Base-by-base conservation (phyloP, 1,140 invertebrate genomes). In the Saccostrea cuccullata region DNA sequence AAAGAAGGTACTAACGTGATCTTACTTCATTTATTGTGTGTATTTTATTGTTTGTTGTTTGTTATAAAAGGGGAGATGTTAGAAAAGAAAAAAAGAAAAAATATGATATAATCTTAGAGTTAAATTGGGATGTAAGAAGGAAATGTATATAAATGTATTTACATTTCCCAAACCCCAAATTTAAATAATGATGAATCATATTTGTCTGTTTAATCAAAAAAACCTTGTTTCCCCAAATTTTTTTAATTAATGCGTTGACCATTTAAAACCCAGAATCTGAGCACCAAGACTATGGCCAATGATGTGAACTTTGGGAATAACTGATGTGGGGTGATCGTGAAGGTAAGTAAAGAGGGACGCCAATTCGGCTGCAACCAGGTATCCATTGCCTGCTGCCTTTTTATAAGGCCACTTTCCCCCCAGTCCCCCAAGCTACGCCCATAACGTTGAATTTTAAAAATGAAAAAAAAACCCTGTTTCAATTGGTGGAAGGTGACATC, bases 251-350 rank as follows among this genome's bases (percentile, higher is more conserved):
- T 94, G 92, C 98, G 97, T 1, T 97, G 96, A 0, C 98, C 98
- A 0, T 98, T 97, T 93, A 98, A 99, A 0, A n/a, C n/a, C 98
- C 98, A 83, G 96, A 5, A 98, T 95, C 95, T 99, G 98, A 0
- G 98, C 98, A 0, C 98, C 98, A 9, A 99, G 95, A 77, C 98
- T 98, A 95, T 99, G 98, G 0, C 98, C 98, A 90, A 99, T 98
- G 58, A 97, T 96, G 93, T 99, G 98, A 5, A 94, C 89, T 89
- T 85, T 0, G n/a, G n/a, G 85, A 64, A 15, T 85, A 86, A 17
- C 87, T 77, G 4, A 91, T 55, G 15, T 70, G 64, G 15, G 84
- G 12, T 88, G 36, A 0, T 67, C 36, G 23, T 89, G 90, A 23
- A 93, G 88, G 55, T 91, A 85, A 15, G 89, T 89, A 0, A 98